Evolutionary conservation across 35 echinoderm and acorn worm genomes (phyloP), one percentile per base, ranked within the genome.

Genomic region (Apostichopus parvimensis): DNA sequence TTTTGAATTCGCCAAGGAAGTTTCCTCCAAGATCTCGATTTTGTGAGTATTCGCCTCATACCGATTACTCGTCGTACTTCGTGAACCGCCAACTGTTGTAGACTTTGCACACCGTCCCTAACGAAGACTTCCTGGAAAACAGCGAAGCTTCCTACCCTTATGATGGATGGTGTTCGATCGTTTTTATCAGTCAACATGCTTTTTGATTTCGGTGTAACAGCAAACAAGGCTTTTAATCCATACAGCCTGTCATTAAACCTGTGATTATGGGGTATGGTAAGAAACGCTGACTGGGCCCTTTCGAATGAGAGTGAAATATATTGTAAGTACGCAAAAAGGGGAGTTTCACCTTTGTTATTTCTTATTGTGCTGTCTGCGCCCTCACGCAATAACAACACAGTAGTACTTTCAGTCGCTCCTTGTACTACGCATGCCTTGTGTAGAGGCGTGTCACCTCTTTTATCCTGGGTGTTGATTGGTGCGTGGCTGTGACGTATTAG

Each of bases 331-430:
- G 17, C 58, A 13, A 22, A 58, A 56, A 84, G 18, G 9, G 81
- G 81, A 9, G 81, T 84, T 25, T 84, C 81, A 18, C 81, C 81
- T 17, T n/a, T 84, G 17, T 21, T 21, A 24, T 84, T 84, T 84
- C 12, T 84, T 60, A 84, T 59, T 13, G 81, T 84, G 58, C 81
- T 53, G 53, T 84, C 52, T 52, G 81, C 81, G 13, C 81, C 81
- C 11, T 54, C 18, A 84, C 81, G 81, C 4, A 84, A 13, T 23
- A 84, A 15, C 14, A 56, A n/a, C 6, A 58, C 54, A 22, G 58
- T 84, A 60, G 58, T 84, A 59, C 15, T 15, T 15, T 84, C 81
- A 18, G 25, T 56, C 6, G n/a, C 17, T 13, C 81, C 54, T 20
- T 58, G 13, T 22, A 52, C 20, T 2, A 9, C 57, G 4, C 54